Conservation (phyloP, 2,797 vertebrate species). For the Alca torda region DNA sequence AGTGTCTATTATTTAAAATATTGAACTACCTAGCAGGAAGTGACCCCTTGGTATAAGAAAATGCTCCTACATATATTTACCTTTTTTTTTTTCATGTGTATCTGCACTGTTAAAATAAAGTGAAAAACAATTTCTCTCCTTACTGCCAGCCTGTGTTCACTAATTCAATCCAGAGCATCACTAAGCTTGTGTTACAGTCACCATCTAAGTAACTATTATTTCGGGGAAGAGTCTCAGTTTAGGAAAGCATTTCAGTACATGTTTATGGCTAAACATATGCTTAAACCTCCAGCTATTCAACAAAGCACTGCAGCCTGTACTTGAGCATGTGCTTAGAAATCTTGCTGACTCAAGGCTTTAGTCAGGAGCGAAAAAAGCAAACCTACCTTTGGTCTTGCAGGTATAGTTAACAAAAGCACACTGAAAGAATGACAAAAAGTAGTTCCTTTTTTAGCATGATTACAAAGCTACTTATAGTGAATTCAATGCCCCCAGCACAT, state of each 20-base stretch:
- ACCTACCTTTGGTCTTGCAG: not conserved
- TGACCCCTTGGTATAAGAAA: not conserved
- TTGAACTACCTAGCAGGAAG: not conserved
- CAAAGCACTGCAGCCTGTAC: not conserved
- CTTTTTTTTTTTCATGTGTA: not conserved
- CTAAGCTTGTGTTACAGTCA: not conserved
- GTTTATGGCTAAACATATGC: not conserved
- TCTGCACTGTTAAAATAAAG: not conserved
- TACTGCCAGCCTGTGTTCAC: not conserved
- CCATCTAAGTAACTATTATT: not conserved
- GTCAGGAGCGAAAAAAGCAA: not conserved
- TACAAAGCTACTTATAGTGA: not conserved
- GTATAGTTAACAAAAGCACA: not conserved
- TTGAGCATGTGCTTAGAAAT: not conserved
- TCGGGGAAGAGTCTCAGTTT: not conserved
- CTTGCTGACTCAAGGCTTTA: not conserved
- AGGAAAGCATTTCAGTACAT: not conserved
- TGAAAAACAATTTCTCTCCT: not conserved
- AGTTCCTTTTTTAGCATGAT: not conserved
- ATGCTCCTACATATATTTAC: not conserved
- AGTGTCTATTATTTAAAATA: not conserved
- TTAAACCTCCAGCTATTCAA: not conserved
- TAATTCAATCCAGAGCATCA: not conserved
- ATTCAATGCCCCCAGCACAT: not conserved
- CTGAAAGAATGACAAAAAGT: not conserved